Base-by-base conservation (phyloP, 2,797 vertebrate genomes). In the Clarias platycephalus region DNA sequence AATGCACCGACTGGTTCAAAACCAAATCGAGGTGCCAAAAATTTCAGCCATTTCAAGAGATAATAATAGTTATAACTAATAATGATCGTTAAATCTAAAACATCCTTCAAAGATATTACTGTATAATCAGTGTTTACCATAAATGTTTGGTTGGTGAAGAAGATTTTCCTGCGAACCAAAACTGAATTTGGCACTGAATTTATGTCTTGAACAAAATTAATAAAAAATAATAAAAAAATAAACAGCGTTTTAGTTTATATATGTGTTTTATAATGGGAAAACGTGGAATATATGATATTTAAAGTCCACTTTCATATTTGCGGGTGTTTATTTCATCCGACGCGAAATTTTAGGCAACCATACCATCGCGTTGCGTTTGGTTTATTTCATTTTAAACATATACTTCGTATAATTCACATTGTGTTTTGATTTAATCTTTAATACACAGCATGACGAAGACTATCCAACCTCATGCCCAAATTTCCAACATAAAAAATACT, bases 401-500 rank as follows among this genome's bases (percentile, higher is more conserved):
- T 16, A 37, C 12, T 63, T 34, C 15, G 1, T 4, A 18, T 24
- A 77, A 58, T 44, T 40, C 10, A 53, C 49, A 13, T 3, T 16
- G 26, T 8, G n/a, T 40, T 64, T 49, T 64, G 7, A 37, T 49
- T 49, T 49, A 1, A n/a, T 44, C 18, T 31, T 80, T 22, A 31
- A 80, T 53, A 10, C 40, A 22, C 26, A 66, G 7, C 10, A 55
- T 7, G 63, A 55, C 10, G 26, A 22, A 18, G 8, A 68, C 44
- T 16, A 81, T 40, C 3, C 53, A 16, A 80, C 28, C 62, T 49
- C 68, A 6, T 53, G 15, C 18, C 26, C 20, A 55, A 49, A 57
- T 86, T 60, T 82, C 57, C 49, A 78, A 13, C 12, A 31, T 31
- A 62, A 53, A 87, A 87, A 83, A 67, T 20, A n/a, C 81, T 57